A percentile compares a stretch with the other conserved stretches of the same genome.
Conservation (phyloP, 2,113 vertebrate species). For the Galbula dea region DNA sequence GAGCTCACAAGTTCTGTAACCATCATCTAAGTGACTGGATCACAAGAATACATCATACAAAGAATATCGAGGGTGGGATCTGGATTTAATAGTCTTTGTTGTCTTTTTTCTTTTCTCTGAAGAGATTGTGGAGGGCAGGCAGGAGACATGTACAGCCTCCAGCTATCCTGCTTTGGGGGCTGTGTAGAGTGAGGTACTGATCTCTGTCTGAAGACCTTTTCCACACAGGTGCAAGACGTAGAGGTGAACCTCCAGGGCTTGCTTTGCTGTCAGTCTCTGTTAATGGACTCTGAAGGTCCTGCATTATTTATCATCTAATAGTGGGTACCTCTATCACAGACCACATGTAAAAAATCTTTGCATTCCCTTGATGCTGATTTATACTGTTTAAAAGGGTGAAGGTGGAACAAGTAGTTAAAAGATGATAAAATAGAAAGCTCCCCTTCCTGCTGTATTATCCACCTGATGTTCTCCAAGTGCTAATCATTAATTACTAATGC, state of each 20-base stretch:
- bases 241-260: not conserved
- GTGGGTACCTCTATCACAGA: not conserved
- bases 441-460: constrained; percentile 22
- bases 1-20: not conserved
- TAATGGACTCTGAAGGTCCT: not conserved
- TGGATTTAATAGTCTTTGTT: not conserved
- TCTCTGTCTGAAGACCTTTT: not conserved
- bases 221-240: not conserved
- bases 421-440: constrained; percentile 43
- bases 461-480: constrained; percentile 29
- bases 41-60: not conserved
- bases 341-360: not conserved
- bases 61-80: not conserved
- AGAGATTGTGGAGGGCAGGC: not conserved
- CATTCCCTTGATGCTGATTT: constrained; percentile 22
- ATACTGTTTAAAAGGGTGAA: constrained; percentile 3
- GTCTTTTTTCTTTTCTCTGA: not conserved
- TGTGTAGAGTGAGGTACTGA: not conserved
- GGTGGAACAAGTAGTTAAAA: constrained; percentile 13
- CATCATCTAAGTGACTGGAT: not conserved
- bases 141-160: not conserved
- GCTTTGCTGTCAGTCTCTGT: not conserved
- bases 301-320: not conserved
- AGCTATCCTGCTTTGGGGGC: not conserved
- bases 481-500: constrained; percentile 43